Conservation (phyloP, 2,888 invertebrate genomes). For the Tetanocera ferruginea region DNA sequence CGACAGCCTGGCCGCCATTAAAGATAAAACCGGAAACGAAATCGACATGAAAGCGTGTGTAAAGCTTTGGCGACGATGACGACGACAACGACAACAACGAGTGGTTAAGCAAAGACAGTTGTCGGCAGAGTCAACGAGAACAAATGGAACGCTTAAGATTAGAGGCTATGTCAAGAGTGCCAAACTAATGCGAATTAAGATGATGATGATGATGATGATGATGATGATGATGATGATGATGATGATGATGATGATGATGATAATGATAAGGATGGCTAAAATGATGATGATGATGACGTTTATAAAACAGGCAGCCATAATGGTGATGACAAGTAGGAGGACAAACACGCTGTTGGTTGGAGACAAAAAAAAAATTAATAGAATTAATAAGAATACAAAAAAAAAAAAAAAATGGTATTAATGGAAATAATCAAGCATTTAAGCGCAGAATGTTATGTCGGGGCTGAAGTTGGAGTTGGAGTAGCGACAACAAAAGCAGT, state of each 20-base stretch:
- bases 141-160: background rate
- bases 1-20: conserved; percentile 8
- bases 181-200: background rate
- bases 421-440: no score
- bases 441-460: no score
- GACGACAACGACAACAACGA: background rate
- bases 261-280: background rate
- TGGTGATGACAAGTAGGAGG: background rate
- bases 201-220: background rate
- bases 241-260: background rate
- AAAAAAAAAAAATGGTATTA: no score
- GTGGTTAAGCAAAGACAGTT: background rate
- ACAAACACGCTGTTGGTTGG: no score
- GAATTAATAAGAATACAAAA: no score
- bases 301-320: background rate
- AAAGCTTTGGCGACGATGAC: background rate
- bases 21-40: conserved; percentile 11
- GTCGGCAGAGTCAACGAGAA: background rate
- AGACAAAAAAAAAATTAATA: no score
- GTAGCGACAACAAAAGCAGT: no score
- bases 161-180: background rate
- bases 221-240: background rate
- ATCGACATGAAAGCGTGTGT: conserved; percentile 7
- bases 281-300: background rate
- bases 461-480: no score